A percentile compares a stretch with the other conserved stretches of the same genome.
Conservation (phyloP, 2,797 vertebrate genomes). For the Linurgus olivaceus region DNA sequence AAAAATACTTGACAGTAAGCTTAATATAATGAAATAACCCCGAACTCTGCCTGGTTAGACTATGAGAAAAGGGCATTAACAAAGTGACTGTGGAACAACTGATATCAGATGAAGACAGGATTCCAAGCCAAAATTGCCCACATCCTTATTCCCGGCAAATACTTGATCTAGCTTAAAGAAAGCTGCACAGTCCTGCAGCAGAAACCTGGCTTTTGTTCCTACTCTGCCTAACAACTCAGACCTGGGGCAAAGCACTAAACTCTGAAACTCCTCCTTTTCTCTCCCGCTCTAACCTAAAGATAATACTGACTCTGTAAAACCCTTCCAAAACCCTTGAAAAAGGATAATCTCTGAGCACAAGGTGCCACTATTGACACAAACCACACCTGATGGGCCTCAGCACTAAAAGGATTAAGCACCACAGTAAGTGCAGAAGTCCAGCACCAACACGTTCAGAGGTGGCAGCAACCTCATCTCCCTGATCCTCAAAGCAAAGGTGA, state of each 20-base stretch:
- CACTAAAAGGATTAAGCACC: not conserved
- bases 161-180: not conserved
- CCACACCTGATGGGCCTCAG: not conserved
- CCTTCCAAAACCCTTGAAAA: not conserved
- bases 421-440: not conserved
- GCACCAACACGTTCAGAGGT: not conserved
- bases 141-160: not conserved
- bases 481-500: conserved; percentile 16
- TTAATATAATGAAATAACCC: conserved; percentile 8
- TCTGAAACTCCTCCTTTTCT: not conserved
- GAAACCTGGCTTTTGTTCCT: not conserved
- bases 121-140: not conserved
- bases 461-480: not conserved
- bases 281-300: not conserved
- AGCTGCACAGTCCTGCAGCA: not conserved
- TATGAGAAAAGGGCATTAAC: not conserved
- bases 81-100: not conserved
- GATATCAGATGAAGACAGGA: not conserved
- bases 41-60: not conserved
- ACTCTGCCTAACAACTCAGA: not conserved
- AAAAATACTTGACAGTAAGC: not conserved
- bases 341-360: not conserved
- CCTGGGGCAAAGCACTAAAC: not conserved
- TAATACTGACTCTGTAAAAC: not conserved
- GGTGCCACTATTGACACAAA: not conserved